Evolutionary conservation across 2,113 vertebrate species (phyloP), one percentile per base, ranked within the genome.

Genomic region (Megaptera novaeangliae): DNA sequence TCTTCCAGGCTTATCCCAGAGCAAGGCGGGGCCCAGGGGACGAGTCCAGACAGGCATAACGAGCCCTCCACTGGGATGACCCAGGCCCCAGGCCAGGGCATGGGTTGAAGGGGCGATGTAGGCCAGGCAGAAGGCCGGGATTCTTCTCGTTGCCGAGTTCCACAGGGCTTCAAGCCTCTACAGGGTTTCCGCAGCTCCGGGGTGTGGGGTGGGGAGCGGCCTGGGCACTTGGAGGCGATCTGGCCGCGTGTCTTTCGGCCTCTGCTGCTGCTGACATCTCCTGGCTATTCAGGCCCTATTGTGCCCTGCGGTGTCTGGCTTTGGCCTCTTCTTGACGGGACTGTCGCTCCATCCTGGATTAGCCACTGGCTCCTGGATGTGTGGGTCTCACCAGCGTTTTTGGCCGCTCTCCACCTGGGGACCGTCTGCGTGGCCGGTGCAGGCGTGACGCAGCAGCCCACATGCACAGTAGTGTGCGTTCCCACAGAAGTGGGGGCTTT

Each of bases 391-490:
- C 49, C 49, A 52, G 49, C 5, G 15, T 52, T 52, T 52, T 52
- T 52, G 49, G 49, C 49, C 5, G 1, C 49, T 52, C 49, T 52
- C 49, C 15, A 52, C 49, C 49, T 52, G 49, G 49, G 49, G 49
- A 52, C 49, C 15, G 15, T 52, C 49, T 17, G 5, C 15, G 17
- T 6, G 49, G 17, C 49, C 5, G 0, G 49, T 52, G 49, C 49
- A 52, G 49, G 49, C 1, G 5, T 52, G 49, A 52, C 57, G 20
- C 27, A 12, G 34, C 52, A 2, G 21, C 18, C 23, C 9, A 1
- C 12, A 14, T 0, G 11, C 87, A 0, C 9, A 2, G 1, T 5
- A 1, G 59, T 21, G n/a, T 1, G 6, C 4, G 7, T 61, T 25
- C 52, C 1, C 0, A 8, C 20, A 29, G 27, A 3, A 15, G 12